Evolutionary conservation across 2,888 invertebrate genomes (phyloP).

Genomic region (Mimachlamys varia): DNA sequence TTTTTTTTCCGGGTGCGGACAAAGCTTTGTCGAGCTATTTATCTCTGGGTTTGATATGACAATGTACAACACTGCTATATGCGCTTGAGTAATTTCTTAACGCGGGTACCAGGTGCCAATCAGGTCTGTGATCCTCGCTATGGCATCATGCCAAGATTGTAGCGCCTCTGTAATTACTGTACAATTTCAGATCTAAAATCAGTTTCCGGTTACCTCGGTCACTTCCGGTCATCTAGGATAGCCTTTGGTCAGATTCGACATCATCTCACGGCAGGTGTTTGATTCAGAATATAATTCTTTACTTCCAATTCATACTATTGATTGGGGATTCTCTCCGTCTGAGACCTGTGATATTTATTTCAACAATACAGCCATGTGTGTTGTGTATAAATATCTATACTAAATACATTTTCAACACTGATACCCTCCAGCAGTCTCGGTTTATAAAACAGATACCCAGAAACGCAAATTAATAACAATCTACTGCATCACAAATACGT

Average conservation of each 20-base stretch:
- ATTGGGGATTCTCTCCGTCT: background rate
- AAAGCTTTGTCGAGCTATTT: background rate
- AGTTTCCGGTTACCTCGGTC: background rate
- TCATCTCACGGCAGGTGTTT: background rate
- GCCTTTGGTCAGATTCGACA: background rate
- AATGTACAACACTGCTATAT: background rate
- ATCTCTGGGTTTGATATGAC: background rate
- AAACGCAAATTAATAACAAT: background rate
- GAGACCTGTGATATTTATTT: too few relatives aligned
- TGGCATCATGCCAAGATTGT: too few relatives aligned
- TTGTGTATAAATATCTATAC: too few relatives aligned
- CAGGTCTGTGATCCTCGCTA: background rate
- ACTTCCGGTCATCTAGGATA: background rate
- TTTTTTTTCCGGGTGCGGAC: background rate
- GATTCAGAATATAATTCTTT: background rate
- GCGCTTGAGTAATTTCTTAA: background rate
- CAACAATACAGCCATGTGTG: too few relatives aligned
- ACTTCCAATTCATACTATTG: background rate
- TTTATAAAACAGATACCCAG: too few relatives aligned
- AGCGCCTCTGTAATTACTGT: background rate
- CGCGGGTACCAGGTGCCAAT: background rate
- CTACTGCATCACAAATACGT: background rate
- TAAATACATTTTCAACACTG: too few relatives aligned
- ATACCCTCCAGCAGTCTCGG: too few relatives aligned
- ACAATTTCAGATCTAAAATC: background rate